Evolutionary conservation across 2,113 vertebrate species (phyloP), one percentile per base, ranked within the genome.

Genomic region (Scophthalmus maximus): DNA sequence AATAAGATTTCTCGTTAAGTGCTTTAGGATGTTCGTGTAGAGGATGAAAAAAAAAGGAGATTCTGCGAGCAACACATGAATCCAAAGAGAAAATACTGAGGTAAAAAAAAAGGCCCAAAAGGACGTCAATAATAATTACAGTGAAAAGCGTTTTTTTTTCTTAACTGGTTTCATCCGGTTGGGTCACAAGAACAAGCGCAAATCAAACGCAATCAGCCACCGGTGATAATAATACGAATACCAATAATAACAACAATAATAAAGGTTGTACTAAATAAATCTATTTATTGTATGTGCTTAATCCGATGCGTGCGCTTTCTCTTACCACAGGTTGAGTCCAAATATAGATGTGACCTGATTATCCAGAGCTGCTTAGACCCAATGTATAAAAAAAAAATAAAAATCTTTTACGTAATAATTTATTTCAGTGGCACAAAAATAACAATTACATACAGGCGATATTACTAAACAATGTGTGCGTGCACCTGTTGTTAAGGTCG

Each of bases 1-100:
- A 86, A 87, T 83, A 88, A 89, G 82, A 89, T 76, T 91, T 83
- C 52, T 83, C 64, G 78, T 86, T 80, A 86, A 84, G 85, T 81
- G 50, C 80, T 76, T 71, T 78, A 29, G 76, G 81, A 89, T 87
- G 87, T 91, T 89, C 88, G 71, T 69, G 76, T 66, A 82, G 71
- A 32, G 44, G 65, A 73, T 81, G 80, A 50, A 73, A 78, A 73
- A 78, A 83, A 77, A 81, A 81, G 65, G 55, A 68, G 47, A 76
- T 47, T 59, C 17, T 32, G 50, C 9, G 25, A 55, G 49, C 32
- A 83, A 61, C 65, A 79, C 66, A 77, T 79, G 47, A 60, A 53
- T 65, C 34, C 26, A 26, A 58, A 68, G 47, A 22, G 47, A 51
- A 53, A 42, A 78, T n/a, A 32, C 8, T 26, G 7, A 29, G 25